Percentiles rank a stretch among this genome's conserved stretches.
Evolutionary conservation across 1,140 invertebrate species (phyloP).

Genomic region (Oncopodura yosiiana): DNA sequence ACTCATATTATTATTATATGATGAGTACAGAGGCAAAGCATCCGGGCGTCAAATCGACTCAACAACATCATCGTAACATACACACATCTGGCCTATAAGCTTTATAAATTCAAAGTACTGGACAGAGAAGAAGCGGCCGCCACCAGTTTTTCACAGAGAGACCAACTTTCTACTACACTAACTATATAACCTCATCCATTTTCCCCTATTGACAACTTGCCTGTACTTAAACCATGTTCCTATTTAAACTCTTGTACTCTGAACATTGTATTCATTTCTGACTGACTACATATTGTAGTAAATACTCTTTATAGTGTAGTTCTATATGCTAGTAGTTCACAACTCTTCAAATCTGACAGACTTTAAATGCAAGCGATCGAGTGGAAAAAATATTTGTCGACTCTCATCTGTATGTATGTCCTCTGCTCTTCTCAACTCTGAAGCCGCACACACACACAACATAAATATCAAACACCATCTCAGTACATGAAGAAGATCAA

Average conservation of each 20-base stretch:
- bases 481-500: no score
- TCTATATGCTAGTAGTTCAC: background rate
- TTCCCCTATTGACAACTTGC: no score
- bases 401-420: slow-evolving; percentile 4
- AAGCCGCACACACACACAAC: slow-evolving; percentile 5
- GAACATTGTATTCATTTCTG: no score
- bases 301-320: no score
- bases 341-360: background rate
- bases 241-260: no score
- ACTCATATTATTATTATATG: background rate
- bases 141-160: background rate
- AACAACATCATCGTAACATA: slow-evolving; percentile 8
- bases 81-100: slow-evolving; percentile 20
- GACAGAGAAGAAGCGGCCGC: background rate
- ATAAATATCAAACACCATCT: slow-evolving; percentile 3
- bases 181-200: no score
- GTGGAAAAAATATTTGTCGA: slow-evolving; percentile 22
- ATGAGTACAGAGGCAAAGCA: slow-evolving; percentile 21
- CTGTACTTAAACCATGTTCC: no score
- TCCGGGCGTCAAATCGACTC: slow-evolving; percentile 30
- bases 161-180: no score
- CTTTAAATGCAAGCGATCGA: slow-evolving; percentile 18
- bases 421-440: background rate
- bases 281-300: no score
- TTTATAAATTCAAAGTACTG: no score